These are phyloP conservation scores for Schlechtendalia chinensis DNA, from an alignment of 1,140 invertebrate genomes.

Conservation along the genomic window DNA sequence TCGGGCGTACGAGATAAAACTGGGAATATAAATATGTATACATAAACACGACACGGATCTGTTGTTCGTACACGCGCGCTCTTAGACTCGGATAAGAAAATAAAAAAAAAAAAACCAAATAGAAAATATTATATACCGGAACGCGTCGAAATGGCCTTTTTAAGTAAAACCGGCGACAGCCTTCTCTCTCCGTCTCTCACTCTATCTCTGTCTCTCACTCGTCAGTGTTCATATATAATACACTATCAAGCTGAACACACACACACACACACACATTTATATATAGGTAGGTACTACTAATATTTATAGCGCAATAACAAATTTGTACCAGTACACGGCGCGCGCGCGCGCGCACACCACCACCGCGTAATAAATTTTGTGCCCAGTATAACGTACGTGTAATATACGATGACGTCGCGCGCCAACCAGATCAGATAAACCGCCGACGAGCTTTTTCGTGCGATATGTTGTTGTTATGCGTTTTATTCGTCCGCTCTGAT, in stretches of 20 bases:
- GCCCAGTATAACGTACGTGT: neutral
- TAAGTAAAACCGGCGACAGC: conserved; percentile 25
- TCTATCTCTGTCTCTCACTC: neutral
- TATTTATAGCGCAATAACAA: conserved; percentile 38
- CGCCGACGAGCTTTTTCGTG: neutral
- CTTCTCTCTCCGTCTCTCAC: neutral
- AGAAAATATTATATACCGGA: conserved; percentile 25
- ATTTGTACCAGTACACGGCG: conserved; percentile 9
- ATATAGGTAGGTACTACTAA: neutral
- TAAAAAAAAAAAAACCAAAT: neutral
- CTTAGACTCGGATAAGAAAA: neutral
- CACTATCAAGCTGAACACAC: neutral
- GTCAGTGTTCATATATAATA: neutral
- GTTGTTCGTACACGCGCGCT: neutral
- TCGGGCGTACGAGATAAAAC: neutral
- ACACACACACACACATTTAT: neutral
- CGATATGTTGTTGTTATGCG: neutral
- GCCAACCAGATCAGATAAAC: neutral
- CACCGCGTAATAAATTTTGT: neutral
- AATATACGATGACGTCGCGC: no score
- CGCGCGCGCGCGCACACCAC: no score
- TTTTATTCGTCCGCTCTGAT: neutral
- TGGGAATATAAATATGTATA: no score
- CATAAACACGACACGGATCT: neutral
- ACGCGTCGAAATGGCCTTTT: conserved; percentile 36